phyloP scores from a whole-genome alignment of 1,140 invertebrate genomes.

The Megathymus violae region DNA sequence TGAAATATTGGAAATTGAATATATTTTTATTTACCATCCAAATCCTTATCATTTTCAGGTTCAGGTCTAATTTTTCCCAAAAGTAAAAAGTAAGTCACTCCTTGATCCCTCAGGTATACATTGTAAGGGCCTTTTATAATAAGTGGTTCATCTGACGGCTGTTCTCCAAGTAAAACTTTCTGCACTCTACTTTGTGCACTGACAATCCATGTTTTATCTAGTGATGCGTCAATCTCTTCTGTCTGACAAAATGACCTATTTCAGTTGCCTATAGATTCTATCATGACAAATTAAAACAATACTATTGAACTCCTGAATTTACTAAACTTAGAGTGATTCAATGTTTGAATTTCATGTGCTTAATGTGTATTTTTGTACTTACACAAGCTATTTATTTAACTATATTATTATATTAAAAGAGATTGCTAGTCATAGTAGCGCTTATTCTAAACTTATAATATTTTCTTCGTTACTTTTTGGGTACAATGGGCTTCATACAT shows the following conservation, averaged over 20 bases:
- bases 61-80: conserved; percentile 83
- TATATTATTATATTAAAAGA: too few relatives aligned
- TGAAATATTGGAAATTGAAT: conserved; percentile 7
- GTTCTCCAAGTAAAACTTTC: conserved; percentile 88
- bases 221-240: conserved; percentile 88
- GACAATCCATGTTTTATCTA: conserved; percentile 97
- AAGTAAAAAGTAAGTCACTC: conserved; percentile 94
- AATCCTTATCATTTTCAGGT: conserved; percentile 76
- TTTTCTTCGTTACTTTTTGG: too few relatives aligned
- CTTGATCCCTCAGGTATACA: conserved; percentile 90
- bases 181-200: conserved; percentile 94
- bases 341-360: too few relatives aligned
- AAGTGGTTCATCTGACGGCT: conserved; percentile 88
- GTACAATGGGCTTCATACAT: too few relatives aligned
- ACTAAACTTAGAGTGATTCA: neutral
- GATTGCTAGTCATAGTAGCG: too few relatives aligned
- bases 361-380: too few relatives aligned
- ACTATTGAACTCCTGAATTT: conserved; percentile 2
- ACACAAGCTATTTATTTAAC: too few relatives aligned
- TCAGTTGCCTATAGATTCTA: conserved; percentile 30
- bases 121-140: conserved; percentile 95
- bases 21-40: conserved; percentile 85
- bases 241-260: conserved; percentile 79
- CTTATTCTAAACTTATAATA: too few relatives aligned
- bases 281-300: conserved; percentile 26